Base-by-base conservation (phyloP, 2,113 vertebrate genomes). In the Pampusana beccarii region DNA sequence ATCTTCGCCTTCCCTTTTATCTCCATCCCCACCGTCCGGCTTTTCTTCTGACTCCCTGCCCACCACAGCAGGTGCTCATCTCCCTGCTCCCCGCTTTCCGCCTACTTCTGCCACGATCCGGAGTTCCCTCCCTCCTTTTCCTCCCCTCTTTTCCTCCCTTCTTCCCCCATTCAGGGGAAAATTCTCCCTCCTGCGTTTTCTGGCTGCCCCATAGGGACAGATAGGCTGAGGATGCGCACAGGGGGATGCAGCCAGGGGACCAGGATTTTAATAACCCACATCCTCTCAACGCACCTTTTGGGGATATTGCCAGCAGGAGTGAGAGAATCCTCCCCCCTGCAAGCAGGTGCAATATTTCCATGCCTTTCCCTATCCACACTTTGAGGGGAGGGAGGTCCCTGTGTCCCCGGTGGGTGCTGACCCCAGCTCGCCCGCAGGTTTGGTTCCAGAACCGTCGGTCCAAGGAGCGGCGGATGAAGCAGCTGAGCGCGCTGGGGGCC, bases 381-480 rank as follows among this genome's bases (percentile, higher is more conserved):
- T 44, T 44, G 42, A 44, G 42, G 42, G 42, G 42, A 44, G 42
- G 42, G 42, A 44, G 42, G 42, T 44, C 17, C 42, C 42, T 17
- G 42, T 44, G 42, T 44, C 42, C 42, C 42, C 42, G 6, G 4
- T 1, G 61, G 31, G 53, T 48, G 40, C 93, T 97, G 97, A 96
- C 69, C 2, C 60, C 40, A 5, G n/a, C 38, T 42, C 1, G 6
- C 54, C 78, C 40, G 57, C 97, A 98, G 98, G 98, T 99, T 62
- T 99, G 98, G 98, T 98, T 99, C 97, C 98, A 99, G 97, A 99
- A 99, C 94, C 97, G 98, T 20, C 85, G 99, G 88, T 99, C 99
- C 95, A 99, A 99, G 97, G 99, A 99, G 96, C 97, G 99, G 33
- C 90, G 99, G 33, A 99, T 99, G 99, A 99, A 99, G 90, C 99